Percentiles rank a stretch among this genome's conserved stretches.
These are phyloP conservation scores for Ganaspis brasiliensis DNA, from an alignment of 2,888 invertebrate genomes.

Conservation along the genomic window DNA sequence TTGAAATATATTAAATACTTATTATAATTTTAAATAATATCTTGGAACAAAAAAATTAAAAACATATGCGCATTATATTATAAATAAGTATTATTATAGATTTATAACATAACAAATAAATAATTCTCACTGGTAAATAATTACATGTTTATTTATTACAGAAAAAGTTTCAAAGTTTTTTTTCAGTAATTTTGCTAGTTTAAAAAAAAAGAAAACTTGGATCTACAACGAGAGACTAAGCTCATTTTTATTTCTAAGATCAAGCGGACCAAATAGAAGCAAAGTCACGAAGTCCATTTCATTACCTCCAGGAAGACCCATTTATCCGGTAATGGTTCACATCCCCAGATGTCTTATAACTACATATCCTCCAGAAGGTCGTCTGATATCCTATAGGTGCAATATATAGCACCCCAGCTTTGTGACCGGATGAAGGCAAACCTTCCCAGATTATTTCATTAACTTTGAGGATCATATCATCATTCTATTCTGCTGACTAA, in stretches of 20 bases:
- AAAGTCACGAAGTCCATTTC: slow-evolving; percentile 3
- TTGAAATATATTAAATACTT: neutral
- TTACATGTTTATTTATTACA: no score
- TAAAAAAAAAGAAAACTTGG: neutral
- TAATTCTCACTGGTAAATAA: no score
- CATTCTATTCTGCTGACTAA: slow-evolving; percentile 23
- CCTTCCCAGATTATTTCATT: slow-evolving; percentile 37
- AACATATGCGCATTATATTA: no score
- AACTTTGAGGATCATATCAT: slow-evolving; percentile 27
- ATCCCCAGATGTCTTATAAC: slow-evolving; percentile 24
- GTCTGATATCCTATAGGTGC: slow-evolving; percentile 11
- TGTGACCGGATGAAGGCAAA: slow-evolving; percentile 32
- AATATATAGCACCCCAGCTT: slow-evolving; percentile 19
- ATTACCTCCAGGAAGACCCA: slow-evolving; percentile 10
- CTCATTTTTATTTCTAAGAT: neutral
- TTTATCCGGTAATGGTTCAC: slow-evolving; percentile 21
- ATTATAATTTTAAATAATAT: no score
- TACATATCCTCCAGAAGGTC: slow-evolving; percentile 19
- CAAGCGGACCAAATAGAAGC: neutral
- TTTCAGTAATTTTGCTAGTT: neutral
- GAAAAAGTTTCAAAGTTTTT: neutral
- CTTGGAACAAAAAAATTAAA: no score
- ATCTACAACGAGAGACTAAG: neutral
- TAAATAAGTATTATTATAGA: no score
- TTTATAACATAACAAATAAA: no score